These are phyloP conservation scores for Diadophis punctatus DNA, from an alignment of 2,113 vertebrate species.

Conservation along the genomic window DNA sequence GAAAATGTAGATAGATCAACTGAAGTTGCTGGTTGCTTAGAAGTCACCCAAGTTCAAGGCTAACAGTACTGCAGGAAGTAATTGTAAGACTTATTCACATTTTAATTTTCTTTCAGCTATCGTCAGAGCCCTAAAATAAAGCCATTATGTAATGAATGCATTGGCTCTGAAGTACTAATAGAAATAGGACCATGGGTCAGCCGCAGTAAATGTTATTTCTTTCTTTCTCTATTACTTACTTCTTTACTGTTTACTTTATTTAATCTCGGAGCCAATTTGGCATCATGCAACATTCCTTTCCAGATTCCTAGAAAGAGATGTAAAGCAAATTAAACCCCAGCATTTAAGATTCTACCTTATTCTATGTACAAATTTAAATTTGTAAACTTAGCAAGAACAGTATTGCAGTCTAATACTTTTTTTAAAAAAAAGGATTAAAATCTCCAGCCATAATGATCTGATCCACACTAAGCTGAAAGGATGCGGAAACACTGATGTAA, in stretches of 20 bases:
- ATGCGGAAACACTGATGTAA: background rate
- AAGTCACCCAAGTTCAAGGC: background rate
- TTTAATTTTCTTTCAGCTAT: background rate
- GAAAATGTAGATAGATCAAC: background rate
- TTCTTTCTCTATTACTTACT: background rate
- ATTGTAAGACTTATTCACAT: background rate
- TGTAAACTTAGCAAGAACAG: background rate
- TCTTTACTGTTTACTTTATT: background rate
- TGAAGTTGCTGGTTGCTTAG: background rate
- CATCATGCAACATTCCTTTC: background rate
- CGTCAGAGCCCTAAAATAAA: background rate
- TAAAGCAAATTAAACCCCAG: background rate
- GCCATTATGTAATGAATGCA: background rate
- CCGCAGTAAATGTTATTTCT: background rate
- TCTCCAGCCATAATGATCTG: background rate
- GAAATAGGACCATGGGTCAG: background rate
- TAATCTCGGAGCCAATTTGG: background rate
- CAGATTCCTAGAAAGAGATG: background rate
- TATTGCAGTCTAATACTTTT: background rate
- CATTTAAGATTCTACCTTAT: background rate
- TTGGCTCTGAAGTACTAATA: background rate
- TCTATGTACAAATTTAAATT: background rate
- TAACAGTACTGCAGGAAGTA: background rate
- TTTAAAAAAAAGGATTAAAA: background rate
- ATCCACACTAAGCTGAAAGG: background rate